phyloP scores from a whole-genome alignment of 2,888 invertebrate genomes.

The Homarus gammarus region DNA sequence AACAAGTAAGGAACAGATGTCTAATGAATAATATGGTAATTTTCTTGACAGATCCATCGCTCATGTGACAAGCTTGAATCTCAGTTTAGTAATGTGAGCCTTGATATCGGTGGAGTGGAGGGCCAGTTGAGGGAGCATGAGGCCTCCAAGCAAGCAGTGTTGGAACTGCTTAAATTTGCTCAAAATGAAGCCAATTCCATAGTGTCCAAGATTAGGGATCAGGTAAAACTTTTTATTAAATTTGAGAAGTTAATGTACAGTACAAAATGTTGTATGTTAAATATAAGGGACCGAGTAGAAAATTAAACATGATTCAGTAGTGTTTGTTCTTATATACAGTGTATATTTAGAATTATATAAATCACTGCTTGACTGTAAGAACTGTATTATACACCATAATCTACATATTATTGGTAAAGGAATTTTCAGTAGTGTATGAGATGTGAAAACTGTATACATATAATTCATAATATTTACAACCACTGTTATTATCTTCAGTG shows the following conservation, averaged over 20 bases:
- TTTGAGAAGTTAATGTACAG: constrained; percentile 14
- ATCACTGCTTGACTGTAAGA: no score
- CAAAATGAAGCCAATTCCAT: constrained; percentile 85
- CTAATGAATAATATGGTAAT: no score
- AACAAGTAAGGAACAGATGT: neutral
- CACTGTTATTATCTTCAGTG: constrained; percentile 47
- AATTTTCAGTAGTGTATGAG: no score
- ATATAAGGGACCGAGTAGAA: no score
- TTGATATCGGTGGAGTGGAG: constrained; percentile 63
- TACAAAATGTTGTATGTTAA: no score
- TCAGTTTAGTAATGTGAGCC: constrained; percentile 60
- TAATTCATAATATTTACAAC: no score
- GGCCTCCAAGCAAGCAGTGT: constrained; percentile 83
- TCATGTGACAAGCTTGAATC: constrained; percentile 71
- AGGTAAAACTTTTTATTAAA: constrained; percentile 79
- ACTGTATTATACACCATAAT: no score
- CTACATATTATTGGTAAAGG: no score
- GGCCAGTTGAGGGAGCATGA: constrained; percentile 83
- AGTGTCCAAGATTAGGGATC: constrained; percentile 85
- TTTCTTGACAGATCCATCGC: constrained; percentile 66
- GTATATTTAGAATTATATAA: no score
- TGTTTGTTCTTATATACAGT: no score
- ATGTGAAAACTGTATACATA: no score
- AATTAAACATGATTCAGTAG: no score
- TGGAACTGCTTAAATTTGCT: constrained; percentile 83